phyloP scores from a whole-genome alignment of 2,888 invertebrate genomes.

The Drosophila robusta region DNA sequence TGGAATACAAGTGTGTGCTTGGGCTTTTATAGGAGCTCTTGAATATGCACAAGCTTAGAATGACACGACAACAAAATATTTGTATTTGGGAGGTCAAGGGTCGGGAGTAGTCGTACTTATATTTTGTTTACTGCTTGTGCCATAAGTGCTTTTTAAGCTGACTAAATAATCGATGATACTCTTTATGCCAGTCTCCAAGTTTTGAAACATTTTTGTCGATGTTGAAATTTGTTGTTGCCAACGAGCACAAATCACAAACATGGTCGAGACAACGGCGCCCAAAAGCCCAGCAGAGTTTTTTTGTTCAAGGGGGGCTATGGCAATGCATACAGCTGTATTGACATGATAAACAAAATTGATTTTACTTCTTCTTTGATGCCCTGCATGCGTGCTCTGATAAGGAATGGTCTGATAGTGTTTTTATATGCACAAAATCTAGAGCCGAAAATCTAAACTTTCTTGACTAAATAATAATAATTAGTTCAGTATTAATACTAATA shows the following conservation, averaged over 20 bases:
- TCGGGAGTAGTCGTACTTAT: constrained; percentile 17
- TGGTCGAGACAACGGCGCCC: constrained; percentile 51
- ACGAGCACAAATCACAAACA: constrained; percentile 39
- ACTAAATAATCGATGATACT: constrained; percentile 62
- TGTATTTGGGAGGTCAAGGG: constrained; percentile 9
- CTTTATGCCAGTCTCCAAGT: constrained; percentile 25
- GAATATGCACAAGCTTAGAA: constrained; percentile 17
- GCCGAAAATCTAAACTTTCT: not conserved
- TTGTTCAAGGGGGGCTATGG: not conserved
- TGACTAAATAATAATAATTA: not conserved
- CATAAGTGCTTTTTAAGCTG: constrained; percentile 57
- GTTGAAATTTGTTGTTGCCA: constrained; percentile 37
- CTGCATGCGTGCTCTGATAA: not conserved
- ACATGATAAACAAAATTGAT: constrained; percentile 59
- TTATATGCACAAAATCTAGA: not conserved
- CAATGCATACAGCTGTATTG: constrained; percentile 42
- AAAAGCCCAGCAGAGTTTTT: not conserved
- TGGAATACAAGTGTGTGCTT: constrained; percentile 1
- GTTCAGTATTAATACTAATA: no score
- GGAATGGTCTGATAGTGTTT: not conserved
- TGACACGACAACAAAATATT: constrained; percentile 1
- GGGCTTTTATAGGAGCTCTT: constrained; percentile 12
- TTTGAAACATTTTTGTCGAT: constrained; percentile 41
- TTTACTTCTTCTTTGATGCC: constrained; percentile 9
- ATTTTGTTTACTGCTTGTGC: constrained; percentile 46